A percentile compares a stretch with the other conserved stretches of the same genome.
These are phyloP conservation scores for Siphamia tubifer DNA, from an alignment of 2,113 vertebrate genomes.

Conservation along the genomic window DNA sequence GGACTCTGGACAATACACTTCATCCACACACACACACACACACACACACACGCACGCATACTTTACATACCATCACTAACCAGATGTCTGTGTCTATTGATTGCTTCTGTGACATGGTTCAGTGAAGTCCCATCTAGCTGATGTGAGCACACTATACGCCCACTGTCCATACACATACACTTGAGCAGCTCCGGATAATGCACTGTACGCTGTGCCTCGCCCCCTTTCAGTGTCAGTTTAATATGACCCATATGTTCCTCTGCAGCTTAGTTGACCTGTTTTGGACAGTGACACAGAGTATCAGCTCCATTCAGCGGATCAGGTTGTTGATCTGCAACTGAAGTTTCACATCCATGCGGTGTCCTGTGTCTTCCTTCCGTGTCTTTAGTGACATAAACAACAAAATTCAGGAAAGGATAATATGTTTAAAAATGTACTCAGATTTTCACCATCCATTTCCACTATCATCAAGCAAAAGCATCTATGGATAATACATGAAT, in stretches of 20 bases:
- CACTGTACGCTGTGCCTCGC: conserved; percentile 21
- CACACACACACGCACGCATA: conserved; percentile 40
- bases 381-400: neutral
- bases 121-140: conserved; percentile 50
- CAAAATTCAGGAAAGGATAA: neutral
- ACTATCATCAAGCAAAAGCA: no score
- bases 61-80: conserved; percentile 74
- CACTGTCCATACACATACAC: conserved; percentile 13
- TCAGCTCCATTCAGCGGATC: conserved; percentile 53
- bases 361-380: conserved; percentile 31
- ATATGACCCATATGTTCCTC: conserved; percentile 65
- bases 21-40: conserved; percentile 18
- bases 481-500: no score
- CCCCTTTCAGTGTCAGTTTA: conserved; percentile 19
- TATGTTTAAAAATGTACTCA: neutral
- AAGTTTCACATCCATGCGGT: neutral
- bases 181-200: conserved; percentile 27
- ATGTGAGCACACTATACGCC: conserved; percentile 22
- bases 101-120: conserved; percentile 58
- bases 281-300: conserved; percentile 52
- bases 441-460: neutral
- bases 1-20: conserved; percentile 48
- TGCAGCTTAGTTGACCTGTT: conserved; percentile 54
- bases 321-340: conserved; percentile 27
- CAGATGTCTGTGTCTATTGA: conserved; percentile 72